These are phyloP conservation scores for Heliocidaris erythrogramma DNA, from an alignment of 35 echinoderm and acorn worm species.

Conservation along the genomic window DNA sequence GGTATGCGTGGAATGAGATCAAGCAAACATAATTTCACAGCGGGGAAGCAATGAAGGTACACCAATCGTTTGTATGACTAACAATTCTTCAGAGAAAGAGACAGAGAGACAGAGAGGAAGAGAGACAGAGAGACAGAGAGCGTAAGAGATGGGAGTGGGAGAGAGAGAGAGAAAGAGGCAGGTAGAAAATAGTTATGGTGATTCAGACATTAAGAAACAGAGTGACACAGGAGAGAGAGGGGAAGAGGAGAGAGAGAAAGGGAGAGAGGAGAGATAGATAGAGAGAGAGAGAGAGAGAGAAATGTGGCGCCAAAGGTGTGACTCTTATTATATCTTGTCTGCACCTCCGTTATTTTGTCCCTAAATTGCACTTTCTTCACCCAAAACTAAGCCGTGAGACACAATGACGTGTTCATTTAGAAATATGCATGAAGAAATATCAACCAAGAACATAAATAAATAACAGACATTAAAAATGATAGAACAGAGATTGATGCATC, in stretches of 20 bases:
- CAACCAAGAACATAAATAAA: not conserved
- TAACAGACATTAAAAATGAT: too few species aligned
- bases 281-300: too few species aligned
- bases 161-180: not conserved
- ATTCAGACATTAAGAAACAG: not conserved
- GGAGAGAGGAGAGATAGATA: too few species aligned
- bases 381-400: not conserved
- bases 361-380: not conserved
- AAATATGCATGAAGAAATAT: not conserved
- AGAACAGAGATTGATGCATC: too few species aligned
- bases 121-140: not conserved
- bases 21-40: not conserved
- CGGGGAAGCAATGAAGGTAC: not conserved
- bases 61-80: conserved; percentile 7
- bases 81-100: not conserved
- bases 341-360: not conserved
- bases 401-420: not conserved
- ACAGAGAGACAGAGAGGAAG: not conserved
- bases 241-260: not conserved
- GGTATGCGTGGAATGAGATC: not conserved
- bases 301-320: not conserved
- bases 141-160: not conserved
- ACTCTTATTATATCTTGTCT: not conserved
- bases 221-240: not conserved
- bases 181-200: not conserved